Evolutionary conservation across 2,113 vertebrate species (phyloP).

Genomic region (Ciconia stormi): DNA sequence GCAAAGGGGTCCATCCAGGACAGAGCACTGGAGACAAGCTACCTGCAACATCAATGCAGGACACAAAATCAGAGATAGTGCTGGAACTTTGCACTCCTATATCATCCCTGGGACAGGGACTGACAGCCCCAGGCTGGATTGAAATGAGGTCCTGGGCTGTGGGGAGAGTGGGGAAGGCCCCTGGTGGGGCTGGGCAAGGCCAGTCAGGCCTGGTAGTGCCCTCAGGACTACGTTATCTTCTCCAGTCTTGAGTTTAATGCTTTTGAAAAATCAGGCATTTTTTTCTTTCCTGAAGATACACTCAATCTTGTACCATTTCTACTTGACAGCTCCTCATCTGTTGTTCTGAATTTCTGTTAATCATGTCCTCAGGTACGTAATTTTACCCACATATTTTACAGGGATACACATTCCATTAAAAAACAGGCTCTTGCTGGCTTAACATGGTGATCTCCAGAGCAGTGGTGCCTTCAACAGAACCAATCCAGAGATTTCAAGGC

Average conservation of each 20-base stretch:
- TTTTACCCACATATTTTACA: not conserved
- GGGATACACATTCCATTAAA: not conserved
- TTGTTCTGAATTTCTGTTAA: not conserved
- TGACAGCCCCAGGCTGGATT: not conserved
- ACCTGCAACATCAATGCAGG: not conserved
- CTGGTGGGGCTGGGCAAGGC: not conserved
- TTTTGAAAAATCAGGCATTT: not conserved
- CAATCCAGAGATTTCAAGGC: not conserved
- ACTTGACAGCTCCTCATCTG: not conserved
- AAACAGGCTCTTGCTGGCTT: not conserved
- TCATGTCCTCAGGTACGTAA: not conserved
- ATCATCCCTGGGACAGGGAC: not conserved
- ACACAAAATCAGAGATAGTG: not conserved
- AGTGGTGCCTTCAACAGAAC: not conserved
- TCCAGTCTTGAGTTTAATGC: not conserved
- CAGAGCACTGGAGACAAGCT: not conserved
- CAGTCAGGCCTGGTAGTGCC: not conserved
- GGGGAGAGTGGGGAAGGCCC: not conserved
- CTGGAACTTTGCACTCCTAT: not conserved
- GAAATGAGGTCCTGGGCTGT: not conserved
- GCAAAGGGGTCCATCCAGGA: not conserved
- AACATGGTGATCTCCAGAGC: not conserved
- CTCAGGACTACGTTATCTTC: not conserved
- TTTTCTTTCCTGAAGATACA: not conserved
- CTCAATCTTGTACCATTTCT: not conserved